Evolutionary conservation across 2,113 vertebrate species (phyloP).

Genomic region (Entelurus aequoreus): DNA sequence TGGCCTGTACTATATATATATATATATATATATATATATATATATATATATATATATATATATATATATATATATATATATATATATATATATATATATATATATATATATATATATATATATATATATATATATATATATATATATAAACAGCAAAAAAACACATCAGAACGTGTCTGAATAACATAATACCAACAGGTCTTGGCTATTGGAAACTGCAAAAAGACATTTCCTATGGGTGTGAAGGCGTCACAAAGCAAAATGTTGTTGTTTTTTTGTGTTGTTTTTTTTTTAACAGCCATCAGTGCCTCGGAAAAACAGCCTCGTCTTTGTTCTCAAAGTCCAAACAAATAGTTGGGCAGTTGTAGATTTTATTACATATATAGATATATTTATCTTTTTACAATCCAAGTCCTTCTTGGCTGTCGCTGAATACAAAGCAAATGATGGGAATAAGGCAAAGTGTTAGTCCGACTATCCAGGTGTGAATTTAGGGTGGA

Average conservation of each 20-base stretch:
- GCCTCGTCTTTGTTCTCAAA: conserved; percentile 14
- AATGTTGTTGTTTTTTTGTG: conserved; percentile 21
- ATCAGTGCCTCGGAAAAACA: conserved; percentile 21
- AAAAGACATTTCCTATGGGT: conserved; percentile 48
- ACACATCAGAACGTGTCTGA: conserved; percentile 65
- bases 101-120: conserved; percentile 58
- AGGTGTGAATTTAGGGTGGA: too few relatives aligned
- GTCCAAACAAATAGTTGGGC: conserved; percentile 26
- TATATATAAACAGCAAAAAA: conserved; percentile 63
- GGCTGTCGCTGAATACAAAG: conserved; percentile 47
- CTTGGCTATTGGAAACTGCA: conserved; percentile 67
- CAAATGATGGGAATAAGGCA: conserved; percentile 53
- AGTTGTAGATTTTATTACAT: conserved; percentile 3
- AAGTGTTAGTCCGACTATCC: conserved; percentile 42
- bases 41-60: conserved; percentile 48
- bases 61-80: conserved; percentile 59
- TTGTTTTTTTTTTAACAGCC: conserved; percentile 55
- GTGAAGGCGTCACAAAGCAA: conserved; percentile 65
- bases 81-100: conserved; percentile 51
- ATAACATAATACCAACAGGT: conserved; percentile 72
- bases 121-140: conserved; percentile 53
- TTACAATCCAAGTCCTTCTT: conserved; percentile 54
- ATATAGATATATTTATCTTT: conserved; percentile 12
- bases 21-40: too few relatives aligned
- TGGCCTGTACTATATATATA: too few relatives aligned